Evolutionary conservation across 2,888 invertebrate species (phyloP).

Genomic region (Drosophila kanekoi): DNA sequence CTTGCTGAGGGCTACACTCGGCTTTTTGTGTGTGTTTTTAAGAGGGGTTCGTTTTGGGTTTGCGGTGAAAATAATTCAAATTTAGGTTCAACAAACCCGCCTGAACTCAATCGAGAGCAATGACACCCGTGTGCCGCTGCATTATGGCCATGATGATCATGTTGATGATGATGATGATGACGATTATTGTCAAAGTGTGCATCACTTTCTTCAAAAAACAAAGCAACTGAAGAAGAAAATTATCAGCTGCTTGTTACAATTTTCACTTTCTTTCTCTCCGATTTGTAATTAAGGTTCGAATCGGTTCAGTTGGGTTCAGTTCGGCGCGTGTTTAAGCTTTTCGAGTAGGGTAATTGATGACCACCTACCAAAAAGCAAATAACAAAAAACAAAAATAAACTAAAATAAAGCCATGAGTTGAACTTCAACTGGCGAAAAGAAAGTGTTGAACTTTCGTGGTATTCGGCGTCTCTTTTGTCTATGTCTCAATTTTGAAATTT

Average conservation of each 20-base stretch:
- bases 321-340: conserved; percentile 4
- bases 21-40: conserved; percentile 3
- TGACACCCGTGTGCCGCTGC: conserved; percentile 59
- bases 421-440: conserved; percentile 70
- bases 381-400: conserved; percentile 12
- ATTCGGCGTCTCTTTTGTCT: conserved; percentile 20
- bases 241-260: conserved; percentile 49
- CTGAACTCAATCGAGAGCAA: conserved; percentile 74
- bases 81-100: conserved; percentile 71
- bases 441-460: conserved; percentile 68
- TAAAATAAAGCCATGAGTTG: conserved; percentile 27
- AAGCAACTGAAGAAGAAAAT: conserved; percentile 26
- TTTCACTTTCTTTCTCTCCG: conserved; percentile 67
- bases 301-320: conserved; percentile 7
- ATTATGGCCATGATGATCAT: conserved; percentile 7
- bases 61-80: conserved; percentile 57
- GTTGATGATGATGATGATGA: not conserved
- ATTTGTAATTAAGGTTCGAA: conserved; percentile 33
- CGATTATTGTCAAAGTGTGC: conserved; percentile 28
- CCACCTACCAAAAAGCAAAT: conserved; percentile 55
- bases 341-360: conserved; percentile 55
- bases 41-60: conserved; percentile 13
- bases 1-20: conserved; percentile 31
- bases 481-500: conserved; percentile 65
- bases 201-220: conserved; percentile 61